Conservation (phyloP, 2,113 vertebrate genomes). For the Cephalopterus ornatus region DNA sequence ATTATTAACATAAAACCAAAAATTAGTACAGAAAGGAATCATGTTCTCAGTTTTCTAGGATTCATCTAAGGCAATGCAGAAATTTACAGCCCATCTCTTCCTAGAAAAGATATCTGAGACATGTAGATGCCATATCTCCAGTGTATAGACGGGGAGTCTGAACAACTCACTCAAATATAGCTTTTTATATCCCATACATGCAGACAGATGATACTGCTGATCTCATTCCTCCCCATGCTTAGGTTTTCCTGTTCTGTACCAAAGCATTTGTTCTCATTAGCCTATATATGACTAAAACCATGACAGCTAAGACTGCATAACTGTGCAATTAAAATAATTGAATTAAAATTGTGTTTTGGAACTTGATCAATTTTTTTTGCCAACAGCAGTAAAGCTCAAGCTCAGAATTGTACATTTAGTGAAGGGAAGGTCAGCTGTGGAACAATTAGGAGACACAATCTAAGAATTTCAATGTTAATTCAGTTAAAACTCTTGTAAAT, state of each 20-base stretch:
- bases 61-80: not conserved
- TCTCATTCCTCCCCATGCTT: not conserved
- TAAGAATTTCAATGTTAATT: not conserved
- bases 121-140: not conserved
- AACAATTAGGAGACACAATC: not conserved
- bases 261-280: not conserved
- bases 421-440: not conserved
- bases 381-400: not conserved
- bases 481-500: not conserved
- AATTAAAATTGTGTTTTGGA: not conserved
- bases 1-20: not conserved
- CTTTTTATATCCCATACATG: not conserved
- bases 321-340: not conserved
- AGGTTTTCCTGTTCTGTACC: not conserved
- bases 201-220: not conserved
- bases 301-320: not conserved
- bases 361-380: not conserved
- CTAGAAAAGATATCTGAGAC: not conserved
- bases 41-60: not conserved
- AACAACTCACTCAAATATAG: not conserved
- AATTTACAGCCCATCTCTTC: not conserved
- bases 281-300: not conserved
- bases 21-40: not conserved
- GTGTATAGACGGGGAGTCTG: not conserved
- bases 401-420: not conserved